phyloP scores from a whole-genome alignment of 1,140 invertebrate genomes.

The Triops cancriformis region DNA sequence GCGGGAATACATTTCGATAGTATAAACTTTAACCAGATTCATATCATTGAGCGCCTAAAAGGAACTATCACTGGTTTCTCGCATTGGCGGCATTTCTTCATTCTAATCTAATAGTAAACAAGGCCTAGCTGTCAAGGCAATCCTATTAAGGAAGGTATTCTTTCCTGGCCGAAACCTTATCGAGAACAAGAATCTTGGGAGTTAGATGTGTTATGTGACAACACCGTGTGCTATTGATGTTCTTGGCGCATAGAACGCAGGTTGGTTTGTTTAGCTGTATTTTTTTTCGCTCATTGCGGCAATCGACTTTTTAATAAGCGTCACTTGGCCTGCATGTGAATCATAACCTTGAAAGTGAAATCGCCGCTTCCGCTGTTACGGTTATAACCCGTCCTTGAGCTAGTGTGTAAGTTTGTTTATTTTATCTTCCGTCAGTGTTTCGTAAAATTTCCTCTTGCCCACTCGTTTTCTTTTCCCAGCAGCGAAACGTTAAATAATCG shows the following conservation, averaged over 20 bases:
- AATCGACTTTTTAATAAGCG: too few species aligned
- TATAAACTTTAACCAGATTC: too few species aligned
- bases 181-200: neutral
- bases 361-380: neutral
- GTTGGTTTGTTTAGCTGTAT: neutral
- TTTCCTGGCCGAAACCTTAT: neutral
- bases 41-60: neutral
- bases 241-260: neutral
- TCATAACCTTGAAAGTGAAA: neutral
- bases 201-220: neutral
- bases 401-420: neutral
- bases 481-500: too few species aligned
- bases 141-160: conserved; percentile 2
- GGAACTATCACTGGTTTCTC: too few species aligned
- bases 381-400: neutral
- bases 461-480: too few species aligned
- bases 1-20: neutral
- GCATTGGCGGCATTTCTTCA: neutral
- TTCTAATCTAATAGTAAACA: conserved; percentile 2
- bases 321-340: neutral
- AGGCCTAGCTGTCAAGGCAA: neutral
- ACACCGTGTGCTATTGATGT: neutral
- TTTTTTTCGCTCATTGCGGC: too few species aligned
- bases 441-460: neutral
- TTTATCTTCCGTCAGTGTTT: neutral